Conservation (phyloP, 2,888 invertebrate genomes). For the Ophraella communa region DNA sequence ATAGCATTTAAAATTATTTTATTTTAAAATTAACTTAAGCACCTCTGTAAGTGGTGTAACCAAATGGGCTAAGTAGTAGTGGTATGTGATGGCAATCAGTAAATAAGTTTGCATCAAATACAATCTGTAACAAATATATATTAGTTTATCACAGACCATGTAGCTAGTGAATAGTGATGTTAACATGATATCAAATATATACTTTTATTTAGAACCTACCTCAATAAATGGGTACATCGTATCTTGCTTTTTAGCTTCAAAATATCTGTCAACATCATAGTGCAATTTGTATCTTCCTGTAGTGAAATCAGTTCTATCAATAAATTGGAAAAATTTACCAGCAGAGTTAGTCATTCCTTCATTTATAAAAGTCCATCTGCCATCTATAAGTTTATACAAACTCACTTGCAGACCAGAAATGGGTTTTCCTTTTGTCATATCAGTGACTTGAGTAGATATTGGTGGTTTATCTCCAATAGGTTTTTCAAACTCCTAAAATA, state of each 20-base stretch:
- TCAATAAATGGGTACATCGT: conserved; percentile 81
- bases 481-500: conserved; percentile 17
- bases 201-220: conserved; percentile 59
- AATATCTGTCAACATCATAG: conserved; percentile 77
- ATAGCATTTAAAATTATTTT: neutral
- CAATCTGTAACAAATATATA: conserved; percentile 64
- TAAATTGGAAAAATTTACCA: conserved; percentile 71
- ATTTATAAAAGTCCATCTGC: conserved; percentile 73
- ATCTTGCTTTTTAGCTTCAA: conserved; percentile 65
- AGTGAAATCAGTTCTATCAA: conserved; percentile 66
- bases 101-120: conserved; percentile 70
- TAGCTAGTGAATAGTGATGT: too few relatives aligned
- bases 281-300: conserved; percentile 76
- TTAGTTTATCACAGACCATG: too few relatives aligned
- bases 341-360: conserved; percentile 69
- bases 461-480: conserved; percentile 59
- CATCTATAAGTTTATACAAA: conserved; percentile 69
- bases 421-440: conserved; percentile 73
- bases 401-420: conserved; percentile 71
- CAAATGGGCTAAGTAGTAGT: conserved; percentile 75
- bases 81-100: conserved; percentile 78
- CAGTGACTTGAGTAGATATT: conserved; percentile 78
- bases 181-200: too few relatives aligned
- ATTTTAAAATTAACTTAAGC: conserved; percentile 56
- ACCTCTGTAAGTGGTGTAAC: conserved; percentile 80